Percentiles rank a stretch among this genome's conserved stretches.
Conservation (phyloP, 1,140 invertebrate genomes). For the Heliconius melpomene region DNA sequence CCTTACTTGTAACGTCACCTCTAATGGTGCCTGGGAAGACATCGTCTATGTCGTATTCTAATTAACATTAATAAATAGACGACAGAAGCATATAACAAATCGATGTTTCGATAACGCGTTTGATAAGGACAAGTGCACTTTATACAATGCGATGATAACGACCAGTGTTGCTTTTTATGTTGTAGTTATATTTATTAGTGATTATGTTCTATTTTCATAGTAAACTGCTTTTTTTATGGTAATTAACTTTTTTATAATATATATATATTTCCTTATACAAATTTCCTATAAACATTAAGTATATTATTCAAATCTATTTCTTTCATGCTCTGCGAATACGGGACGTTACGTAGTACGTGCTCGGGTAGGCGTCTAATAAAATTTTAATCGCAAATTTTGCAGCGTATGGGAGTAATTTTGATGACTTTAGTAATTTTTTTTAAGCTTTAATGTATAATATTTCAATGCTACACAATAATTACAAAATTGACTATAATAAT, state of each 20-base stretch:
- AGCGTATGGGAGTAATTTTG: not conserved
- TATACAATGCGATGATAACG: constrained; percentile 30
- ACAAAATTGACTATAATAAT: not conserved
- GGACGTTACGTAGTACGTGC: not conserved
- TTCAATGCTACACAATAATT: too few relatives aligned
- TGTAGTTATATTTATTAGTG: constrained; percentile 22
- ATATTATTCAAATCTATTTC: not conserved
- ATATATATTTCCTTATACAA: not conserved
- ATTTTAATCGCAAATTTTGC: not conserved
- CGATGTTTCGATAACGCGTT: constrained; percentile 31
- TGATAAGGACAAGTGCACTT: constrained; percentile 23
- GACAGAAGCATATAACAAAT: constrained; percentile 30
- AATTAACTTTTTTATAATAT: not conserved
- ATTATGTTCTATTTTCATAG: constrained; percentile 13
- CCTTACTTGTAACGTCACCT: constrained; percentile 20
- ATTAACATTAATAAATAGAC: constrained; percentile 13
- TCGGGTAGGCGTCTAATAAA: not conserved
- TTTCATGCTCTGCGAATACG: not conserved
- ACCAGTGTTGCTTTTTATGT: constrained; percentile 24
- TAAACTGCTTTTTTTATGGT: not conserved
- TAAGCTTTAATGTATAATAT: not conserved
- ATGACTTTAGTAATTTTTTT: not conserved
- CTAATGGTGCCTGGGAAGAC: not conserved
- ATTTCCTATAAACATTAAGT: not conserved
- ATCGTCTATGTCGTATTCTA: constrained; percentile 14